These are phyloP conservation scores for Morphnarchus princeps DNA, from an alignment of 2,113 vertebrate genomes.

Conservation along the genomic window DNA sequence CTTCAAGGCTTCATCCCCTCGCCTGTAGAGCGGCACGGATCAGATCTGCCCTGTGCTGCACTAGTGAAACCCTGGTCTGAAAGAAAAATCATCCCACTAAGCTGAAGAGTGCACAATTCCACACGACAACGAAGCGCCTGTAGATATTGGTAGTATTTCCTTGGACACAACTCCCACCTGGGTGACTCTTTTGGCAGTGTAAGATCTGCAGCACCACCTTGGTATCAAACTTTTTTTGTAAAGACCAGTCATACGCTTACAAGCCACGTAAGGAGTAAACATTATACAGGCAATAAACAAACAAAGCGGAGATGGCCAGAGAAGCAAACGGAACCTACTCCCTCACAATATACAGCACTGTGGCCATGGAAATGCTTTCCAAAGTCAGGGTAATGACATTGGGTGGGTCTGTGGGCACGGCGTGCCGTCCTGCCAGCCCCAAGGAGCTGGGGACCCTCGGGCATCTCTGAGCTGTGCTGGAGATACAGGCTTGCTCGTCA, in stretches of 20 bases:
- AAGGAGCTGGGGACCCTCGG: fast-evolving
- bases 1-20: neutral
- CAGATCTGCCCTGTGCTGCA: neutral
- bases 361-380: neutral
- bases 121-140: neutral
- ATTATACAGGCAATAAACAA: neutral
- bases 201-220: neutral
- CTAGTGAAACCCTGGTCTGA: neutral
- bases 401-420: neutral
- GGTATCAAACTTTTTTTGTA: neutral
- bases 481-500: fast-evolving
- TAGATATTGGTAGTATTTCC: neutral
- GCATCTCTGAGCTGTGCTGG: neutral
- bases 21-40: fast-evolving
- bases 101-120: fast-evolving
- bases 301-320: neutral
- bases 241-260: neutral
- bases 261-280: neutral
- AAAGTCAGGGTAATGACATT: fast-evolving
- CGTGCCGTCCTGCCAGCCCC: neutral
- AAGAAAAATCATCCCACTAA: neutral
- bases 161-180: neutral
- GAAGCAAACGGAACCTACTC: neutral
- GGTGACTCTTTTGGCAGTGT: neutral
- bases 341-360: too few relatives aligned